phyloP scores from a whole-genome alignment of 2,113 vertebrate species.

The Vidua macroura region DNA sequence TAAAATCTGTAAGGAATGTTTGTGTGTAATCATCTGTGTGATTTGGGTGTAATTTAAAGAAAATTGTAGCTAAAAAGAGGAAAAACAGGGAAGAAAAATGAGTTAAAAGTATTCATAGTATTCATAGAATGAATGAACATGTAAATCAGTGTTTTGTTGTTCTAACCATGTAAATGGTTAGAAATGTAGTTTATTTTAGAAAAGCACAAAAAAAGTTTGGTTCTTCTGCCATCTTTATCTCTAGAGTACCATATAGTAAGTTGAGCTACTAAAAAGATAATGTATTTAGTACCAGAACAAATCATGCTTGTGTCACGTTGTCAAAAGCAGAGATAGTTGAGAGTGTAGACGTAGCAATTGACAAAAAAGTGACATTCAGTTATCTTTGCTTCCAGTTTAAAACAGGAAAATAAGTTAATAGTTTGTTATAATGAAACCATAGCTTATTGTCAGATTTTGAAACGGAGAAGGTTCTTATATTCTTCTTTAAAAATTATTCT shows the following conservation, averaged over 20 bases:
- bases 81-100: background rate
- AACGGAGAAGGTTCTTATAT: background rate
- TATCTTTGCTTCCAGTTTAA: background rate
- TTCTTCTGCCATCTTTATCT: background rate
- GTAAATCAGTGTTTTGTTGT: background rate
- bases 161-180: background rate
- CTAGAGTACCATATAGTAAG: background rate
- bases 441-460: background rate
- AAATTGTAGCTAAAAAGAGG: background rate
- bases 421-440: background rate
- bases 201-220: background rate
- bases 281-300: background rate
- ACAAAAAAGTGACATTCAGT: background rate
- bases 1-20: background rate
- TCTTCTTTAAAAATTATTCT: background rate
- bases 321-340: background rate
- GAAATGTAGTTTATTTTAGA: background rate
- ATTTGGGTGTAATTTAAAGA: background rate
- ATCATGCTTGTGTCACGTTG: background rate
- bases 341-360: background rate
- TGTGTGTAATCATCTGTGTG: background rate
- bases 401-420: background rate
- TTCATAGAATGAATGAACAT: background rate
- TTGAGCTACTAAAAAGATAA: background rate
- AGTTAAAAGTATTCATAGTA: background rate